Base-by-base conservation (phyloP, 2,888 invertebrate genomes). In the Patella depressa region DNA sequence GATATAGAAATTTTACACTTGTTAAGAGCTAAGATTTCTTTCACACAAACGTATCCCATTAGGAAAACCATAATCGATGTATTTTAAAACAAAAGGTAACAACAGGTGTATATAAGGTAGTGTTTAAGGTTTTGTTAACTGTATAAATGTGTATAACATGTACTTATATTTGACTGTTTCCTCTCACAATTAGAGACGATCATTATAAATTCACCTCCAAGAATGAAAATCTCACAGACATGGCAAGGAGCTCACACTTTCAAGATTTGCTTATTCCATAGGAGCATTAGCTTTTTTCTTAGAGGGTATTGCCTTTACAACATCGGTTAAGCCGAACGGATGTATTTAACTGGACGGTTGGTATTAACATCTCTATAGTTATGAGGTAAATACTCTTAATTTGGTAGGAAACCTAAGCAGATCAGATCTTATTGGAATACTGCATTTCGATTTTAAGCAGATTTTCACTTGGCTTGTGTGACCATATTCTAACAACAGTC, bases 131-230 rank as follows among this genome's bases (percentile, higher is more conserved):
- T 24, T 69, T 69, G 17, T 69, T 69, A 55, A 45, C 34, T 70
- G 75, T 55, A n/a, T 70, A 29, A 45, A 54, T 73, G 53, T 73
- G 59, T 73, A 29, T 57, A 57, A 59, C 72, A 65, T 79, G 78
- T 83, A 86, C 86, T 86, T 84, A 86, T 80, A 82, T 75, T 87
- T 84, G 83, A 82, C 80, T 83, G 78, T 84, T 85, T 84, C 83
- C 83, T 85, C 85, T 86, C 87, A 85, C 86, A 83, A 87, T 88
- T 86, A 88, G 88, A 85, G 85, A 85, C 84, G 86, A 84, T 85
- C 84, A 86, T 83, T 83, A 85, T 81, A 85, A 82, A 85, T 80
- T 84, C 85, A 82, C 83, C 85, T 84, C 83, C 85, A 83, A 82
- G 85, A 65, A 65, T 65, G 65, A 65, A 65, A 86, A 84, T 82